A percentile compares a stretch with the other conserved stretches of the same genome.
Conservation (phyloP, 2,113 vertebrate genomes). For the Gobiocypris rarus region DNA sequence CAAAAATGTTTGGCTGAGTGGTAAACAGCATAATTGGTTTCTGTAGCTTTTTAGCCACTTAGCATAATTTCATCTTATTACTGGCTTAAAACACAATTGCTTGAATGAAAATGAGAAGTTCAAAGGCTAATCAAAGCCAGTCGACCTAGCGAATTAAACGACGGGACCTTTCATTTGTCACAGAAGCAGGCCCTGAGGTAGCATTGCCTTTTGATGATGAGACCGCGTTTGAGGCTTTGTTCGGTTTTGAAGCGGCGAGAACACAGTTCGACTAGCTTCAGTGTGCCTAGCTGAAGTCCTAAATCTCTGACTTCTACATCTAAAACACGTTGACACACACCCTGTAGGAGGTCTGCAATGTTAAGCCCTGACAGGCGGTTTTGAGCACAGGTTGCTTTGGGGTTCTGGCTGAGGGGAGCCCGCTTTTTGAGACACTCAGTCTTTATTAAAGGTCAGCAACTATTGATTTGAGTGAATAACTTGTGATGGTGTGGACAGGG, state of each 20-base stretch:
- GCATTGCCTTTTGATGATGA: constrained; percentile 7
- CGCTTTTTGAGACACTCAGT: constrained; percentile 15
- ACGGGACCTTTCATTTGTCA: neutral
- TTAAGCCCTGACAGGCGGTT: constrained; percentile 33
- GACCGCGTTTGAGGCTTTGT: neutral
- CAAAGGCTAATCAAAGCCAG: neutral
- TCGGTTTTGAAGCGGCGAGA: neutral
- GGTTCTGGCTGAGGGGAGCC: constrained; percentile 21
- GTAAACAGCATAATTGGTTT: neutral
- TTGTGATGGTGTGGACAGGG: neutral
- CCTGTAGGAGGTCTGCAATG: neutral
- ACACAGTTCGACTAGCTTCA: constrained; percentile 18
- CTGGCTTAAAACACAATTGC: neutral
- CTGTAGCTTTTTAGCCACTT: neutral
- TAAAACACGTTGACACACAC: neutral
- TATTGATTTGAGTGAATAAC: constrained; percentile 41
- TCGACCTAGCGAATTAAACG: neutral
- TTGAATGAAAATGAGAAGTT: neutral
- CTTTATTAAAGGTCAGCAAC: constrained; percentile 22
- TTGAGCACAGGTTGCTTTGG: neutral
- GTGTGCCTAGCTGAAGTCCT: neutral
- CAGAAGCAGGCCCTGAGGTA: neutral
- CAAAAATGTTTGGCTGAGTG: neutral
- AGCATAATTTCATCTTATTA: neutral
- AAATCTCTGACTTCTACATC: neutral